phyloP scores from a whole-genome alignment of 2,113 vertebrate species.

The Macrotus californicus region DNA sequence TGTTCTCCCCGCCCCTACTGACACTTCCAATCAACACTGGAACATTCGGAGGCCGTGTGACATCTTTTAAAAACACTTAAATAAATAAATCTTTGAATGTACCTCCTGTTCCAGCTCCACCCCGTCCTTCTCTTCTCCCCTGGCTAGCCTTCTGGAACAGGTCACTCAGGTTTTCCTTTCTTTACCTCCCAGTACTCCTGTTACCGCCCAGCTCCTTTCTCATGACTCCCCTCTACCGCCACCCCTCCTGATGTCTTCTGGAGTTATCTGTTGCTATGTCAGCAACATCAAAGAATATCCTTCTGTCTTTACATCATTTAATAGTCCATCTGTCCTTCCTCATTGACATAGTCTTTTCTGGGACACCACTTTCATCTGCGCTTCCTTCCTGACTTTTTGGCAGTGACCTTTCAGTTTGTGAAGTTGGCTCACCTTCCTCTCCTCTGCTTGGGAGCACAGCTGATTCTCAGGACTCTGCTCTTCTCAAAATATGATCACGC shows the following conservation, averaged over 20 bases:
- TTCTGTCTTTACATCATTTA: not conserved
- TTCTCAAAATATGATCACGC: not conserved
- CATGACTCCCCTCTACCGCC: not conserved
- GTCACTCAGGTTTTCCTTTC: fast-evolving
- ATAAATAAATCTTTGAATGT: not conserved
- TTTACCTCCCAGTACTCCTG: not conserved
- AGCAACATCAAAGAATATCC: fast-evolving
- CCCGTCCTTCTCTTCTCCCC: not conserved
- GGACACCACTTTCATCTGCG: too few relatives aligned
- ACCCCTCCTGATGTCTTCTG: not conserved
- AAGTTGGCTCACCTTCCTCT: not conserved
- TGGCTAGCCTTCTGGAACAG: not conserved
- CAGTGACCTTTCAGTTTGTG: not conserved
- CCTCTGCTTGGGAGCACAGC: not conserved
- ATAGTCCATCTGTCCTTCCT: not conserved
- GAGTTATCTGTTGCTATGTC: fast-evolving
- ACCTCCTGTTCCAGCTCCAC: not conserved
- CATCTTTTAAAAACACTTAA: not conserved
- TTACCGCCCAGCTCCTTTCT: not conserved
- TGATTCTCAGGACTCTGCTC: not conserved
- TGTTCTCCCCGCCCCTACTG: not conserved
- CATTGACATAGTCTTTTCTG: not conserved
- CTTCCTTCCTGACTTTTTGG: not conserved
- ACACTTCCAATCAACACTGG: not conserved
- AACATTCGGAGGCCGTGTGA: not conserved